A percentile compares a stretch with the other conserved stretches of the same genome.
These are phyloP conservation scores for Cephus rjabovi DNA, from an alignment of 2,888 invertebrate genomes.

Conservation along the genomic window DNA sequence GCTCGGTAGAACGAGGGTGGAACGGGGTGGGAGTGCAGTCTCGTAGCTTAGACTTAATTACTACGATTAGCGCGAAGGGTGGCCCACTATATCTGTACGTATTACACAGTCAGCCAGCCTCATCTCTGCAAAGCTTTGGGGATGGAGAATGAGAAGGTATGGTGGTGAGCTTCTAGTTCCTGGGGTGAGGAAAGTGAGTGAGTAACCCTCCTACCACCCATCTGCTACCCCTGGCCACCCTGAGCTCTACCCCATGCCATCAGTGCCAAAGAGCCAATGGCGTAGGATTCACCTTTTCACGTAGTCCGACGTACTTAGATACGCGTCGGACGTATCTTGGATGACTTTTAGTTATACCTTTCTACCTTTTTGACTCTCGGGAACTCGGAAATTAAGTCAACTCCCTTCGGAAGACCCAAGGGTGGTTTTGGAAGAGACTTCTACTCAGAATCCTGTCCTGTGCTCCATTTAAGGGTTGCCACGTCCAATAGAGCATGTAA, in stretches of 20 bases:
- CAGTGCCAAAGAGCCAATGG: background rate
- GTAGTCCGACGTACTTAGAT: background rate
- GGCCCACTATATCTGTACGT: constrained; percentile 34
- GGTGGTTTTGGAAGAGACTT: background rate
- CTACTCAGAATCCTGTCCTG: background rate
- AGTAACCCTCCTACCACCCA: constrained; percentile 30
- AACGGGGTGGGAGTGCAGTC: constrained; percentile 26
- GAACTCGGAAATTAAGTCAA: constrained; percentile 39
- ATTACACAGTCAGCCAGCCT: constrained; percentile 33
- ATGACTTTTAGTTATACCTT: background rate
- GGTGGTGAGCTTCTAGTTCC: background rate
- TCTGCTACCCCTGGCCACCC: background rate
- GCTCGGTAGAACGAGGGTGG: constrained; percentile 1
- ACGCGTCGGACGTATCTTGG: background rate
- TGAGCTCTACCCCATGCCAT: background rate
- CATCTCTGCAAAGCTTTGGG: constrained; percentile 22
- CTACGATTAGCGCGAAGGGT: constrained; percentile 54
- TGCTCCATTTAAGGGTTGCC: background rate
- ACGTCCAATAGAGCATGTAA: background rate
- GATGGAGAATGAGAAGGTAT: constrained; percentile 9
- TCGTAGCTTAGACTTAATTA: constrained; percentile 57
- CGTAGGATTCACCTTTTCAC: background rate
- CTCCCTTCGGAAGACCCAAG: constrained; percentile 6
- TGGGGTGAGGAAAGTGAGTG: constrained; percentile 30
- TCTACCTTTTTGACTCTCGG: constrained; percentile 22